Base-by-base conservation (phyloP, 2,113 vertebrate genomes). In the Plotosus lineatus region DNA sequence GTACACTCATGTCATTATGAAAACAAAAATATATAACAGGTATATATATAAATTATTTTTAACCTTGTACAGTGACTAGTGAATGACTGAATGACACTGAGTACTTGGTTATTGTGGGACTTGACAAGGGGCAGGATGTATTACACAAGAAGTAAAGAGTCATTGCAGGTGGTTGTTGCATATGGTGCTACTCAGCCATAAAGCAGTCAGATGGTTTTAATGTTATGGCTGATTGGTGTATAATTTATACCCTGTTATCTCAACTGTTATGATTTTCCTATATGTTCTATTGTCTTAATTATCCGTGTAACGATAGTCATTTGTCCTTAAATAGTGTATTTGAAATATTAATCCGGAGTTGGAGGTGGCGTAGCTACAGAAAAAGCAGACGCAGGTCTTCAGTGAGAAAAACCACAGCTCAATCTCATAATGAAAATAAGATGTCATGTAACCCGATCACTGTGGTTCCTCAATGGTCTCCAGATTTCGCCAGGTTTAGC, bases 401-500 rank as follows among this genome's bases (percentile, higher is more conserved):
- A 65, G 50, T 65, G 66, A 80, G 73, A 82, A 48, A 88, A 80
- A 84, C 83, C 89, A 90, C 89, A 90, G 88, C 87, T 89, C 89
- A 88, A 80, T 79, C 81, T 88, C 88, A 88, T 91, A 92, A 92
- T 90, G 88, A 79, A 89, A 92, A 91, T 91, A 92, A 88, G 89
- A 88, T 91, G 88, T 90, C 89, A 86, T 90, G 88, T 92, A 91
- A 92, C 89, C 87, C 88, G 86, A 92, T 91, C 89, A 92, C 90
- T 91, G 90, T 86, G 89, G 90, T 88, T 90, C 84, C 87, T 89
- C 75, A 84, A 88, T 90, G 87, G 86, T 87, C 89, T 91, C 90
- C 83, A 86, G 90, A 87, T 87, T n/a, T n/a, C n/a, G n/a, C n/a
- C n/a, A 86, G 83, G 82, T 88, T 89, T 88, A 88, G 87, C 82